Conservation (phyloP, 2,888 invertebrate genomes). For the Acronicta alni region DNA sequence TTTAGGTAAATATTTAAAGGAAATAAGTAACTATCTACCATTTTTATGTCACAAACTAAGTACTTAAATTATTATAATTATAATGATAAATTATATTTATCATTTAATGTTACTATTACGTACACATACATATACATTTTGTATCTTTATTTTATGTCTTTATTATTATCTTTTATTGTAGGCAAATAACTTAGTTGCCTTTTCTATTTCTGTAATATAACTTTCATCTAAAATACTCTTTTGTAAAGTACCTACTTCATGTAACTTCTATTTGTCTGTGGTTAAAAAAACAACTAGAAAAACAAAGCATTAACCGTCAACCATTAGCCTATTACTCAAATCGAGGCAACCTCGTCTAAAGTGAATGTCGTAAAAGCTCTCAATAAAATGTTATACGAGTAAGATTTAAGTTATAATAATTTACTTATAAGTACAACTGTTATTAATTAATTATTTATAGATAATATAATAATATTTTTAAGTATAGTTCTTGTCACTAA, state of each 20-base stretch:
- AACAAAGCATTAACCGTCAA: neutral
- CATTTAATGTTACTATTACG: no score
- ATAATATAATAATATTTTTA: conserved; percentile 30
- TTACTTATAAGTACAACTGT: conserved; percentile 47
- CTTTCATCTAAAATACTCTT: neutral
- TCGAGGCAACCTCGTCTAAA: conserved; percentile 14
- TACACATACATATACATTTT: neutral
- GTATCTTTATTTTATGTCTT: neutral
- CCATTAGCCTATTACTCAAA: neutral
- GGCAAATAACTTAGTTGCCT: neutral
- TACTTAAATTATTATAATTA: no score
- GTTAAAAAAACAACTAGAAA: neutral
- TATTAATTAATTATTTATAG: conserved; percentile 34
- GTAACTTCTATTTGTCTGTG: no score
- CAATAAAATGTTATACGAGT: conserved; percentile 26
- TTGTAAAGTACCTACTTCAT: neutral
- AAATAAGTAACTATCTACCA: neutral
- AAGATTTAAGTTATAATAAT: conserved; percentile 34
- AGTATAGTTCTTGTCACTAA: conserved; percentile 46
- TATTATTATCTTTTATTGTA: no score
- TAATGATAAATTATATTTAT: no score
- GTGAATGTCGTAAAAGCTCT: conserved; percentile 39
- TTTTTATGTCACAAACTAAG: conserved; percentile 14
- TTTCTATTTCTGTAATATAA: conserved; percentile 1
- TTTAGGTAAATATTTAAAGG: neutral